Evolutionary conservation across 2,797 vertebrate species (phyloP).

Genomic region (Glossophaga mutica): DNA sequence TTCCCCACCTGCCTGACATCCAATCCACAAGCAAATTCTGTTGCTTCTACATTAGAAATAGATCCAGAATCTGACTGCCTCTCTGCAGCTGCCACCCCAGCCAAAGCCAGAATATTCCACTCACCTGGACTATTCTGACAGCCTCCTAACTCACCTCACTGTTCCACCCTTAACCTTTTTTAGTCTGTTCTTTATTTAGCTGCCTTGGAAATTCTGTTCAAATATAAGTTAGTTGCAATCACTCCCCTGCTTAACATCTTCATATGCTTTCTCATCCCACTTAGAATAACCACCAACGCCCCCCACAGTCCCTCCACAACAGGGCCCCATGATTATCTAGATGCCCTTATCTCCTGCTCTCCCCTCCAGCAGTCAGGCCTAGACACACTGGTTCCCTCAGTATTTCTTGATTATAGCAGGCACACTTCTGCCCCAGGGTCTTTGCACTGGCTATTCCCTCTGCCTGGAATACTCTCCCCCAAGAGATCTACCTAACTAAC

Average conservation of each 20-base stretch:
- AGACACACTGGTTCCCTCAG: not conserved
- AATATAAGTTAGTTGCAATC: not conserved
- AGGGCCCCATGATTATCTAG: not conserved
- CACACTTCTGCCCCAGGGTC: not conserved
- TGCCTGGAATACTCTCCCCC: not conserved
- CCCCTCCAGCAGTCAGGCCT: not conserved
- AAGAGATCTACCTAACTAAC: not conserved
- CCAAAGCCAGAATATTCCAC: not conserved
- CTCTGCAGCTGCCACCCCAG: not conserved
- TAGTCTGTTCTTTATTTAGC: not conserved
- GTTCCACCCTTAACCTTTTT: not conserved
- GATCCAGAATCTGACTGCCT: not conserved
- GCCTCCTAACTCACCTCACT: not conserved
- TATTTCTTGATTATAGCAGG: not conserved
- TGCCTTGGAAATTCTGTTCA: not conserved
- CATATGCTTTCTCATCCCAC: not conserved
- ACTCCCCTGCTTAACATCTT: not conserved
- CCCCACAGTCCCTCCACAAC: not conserved
- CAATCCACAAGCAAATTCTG: not conserved
- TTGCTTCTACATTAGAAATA: not conserved
- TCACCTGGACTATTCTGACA: not conserved
- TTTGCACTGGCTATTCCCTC: not conserved
- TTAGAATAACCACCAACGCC: not conserved
- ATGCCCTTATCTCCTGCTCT: not conserved
- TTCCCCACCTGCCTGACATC: not conserved